Base-by-base conservation (phyloP, 2,113 vertebrate genomes). In the Menura novaehollandiae region DNA sequence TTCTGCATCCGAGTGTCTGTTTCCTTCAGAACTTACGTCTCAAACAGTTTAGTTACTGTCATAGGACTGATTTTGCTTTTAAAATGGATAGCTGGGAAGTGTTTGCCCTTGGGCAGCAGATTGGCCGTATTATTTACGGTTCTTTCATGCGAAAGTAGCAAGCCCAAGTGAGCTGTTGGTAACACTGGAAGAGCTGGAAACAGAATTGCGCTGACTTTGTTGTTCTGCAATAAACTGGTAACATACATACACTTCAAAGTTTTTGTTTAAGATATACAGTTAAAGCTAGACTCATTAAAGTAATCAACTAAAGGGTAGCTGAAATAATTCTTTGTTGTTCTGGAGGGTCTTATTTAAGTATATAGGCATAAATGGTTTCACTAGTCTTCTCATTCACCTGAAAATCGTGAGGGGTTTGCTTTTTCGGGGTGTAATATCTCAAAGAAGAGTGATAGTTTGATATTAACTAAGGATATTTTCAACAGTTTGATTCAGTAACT, bases 21-120 rank as follows among this genome's bases (percentile, higher is more conserved):
- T 79, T 27, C 9, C 16, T 52, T 76, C 18, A 88, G 21, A 75
- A 39, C 13, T 28, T 39, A 2, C 1, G 6, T 69, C 16, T 79
- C 18, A 60, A 52, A 8, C 12, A 41, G 15, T 44, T 78, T 47
- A 20, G 15, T 46, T 67, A 12, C 33, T 56, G 17, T 53, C 7
- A 4, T 10, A 26, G n/a, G 15, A 37, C 17, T 56, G 15, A 49
- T 58, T 64, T 33, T 2, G 22, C 5, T 32, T 47, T 41, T 33
- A 5, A 67, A 67, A 22, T 13, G 13, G 5, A 8, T 52, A 51
- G 9, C 4, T 62, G 18, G 47, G 23, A 80, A 21, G 9, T 16
- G 10, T 22, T 56, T 1, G 1, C 6, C 14, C 7, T n/a, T 86
- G 17, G 46, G 32, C 21, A 69, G 32, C 15, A 23, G 3, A 0